Percentiles rank a stretch among this genome's conserved stretches.
Evolutionary conservation across 2,797 vertebrate species (phyloP).

Genomic region (Phrynocephalus forsythii): DNA sequence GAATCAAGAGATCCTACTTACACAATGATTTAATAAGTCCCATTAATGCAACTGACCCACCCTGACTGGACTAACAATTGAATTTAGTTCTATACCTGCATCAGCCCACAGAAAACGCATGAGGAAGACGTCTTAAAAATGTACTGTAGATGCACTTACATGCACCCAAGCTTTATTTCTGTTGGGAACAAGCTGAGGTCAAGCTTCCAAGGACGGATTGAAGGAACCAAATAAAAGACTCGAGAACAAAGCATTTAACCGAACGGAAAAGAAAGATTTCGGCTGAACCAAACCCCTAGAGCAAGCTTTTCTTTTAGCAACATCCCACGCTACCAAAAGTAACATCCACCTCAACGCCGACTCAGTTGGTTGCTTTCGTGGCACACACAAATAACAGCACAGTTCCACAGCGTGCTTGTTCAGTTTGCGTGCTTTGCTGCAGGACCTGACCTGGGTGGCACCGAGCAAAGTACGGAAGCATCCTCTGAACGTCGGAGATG

Average conservation of each 20-base stretch:
- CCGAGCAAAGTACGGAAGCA: neutral
- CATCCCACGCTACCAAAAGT: neutral
- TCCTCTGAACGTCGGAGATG: rapidly evolving
- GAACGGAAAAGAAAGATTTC: neutral
- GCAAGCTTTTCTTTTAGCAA: neutral
- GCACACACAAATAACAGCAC: neutral
- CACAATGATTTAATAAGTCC: too few relatives aligned
- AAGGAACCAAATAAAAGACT: neutral
- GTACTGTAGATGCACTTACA: neutral
- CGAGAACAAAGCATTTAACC: neutral
- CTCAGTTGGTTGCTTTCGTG: neutral
- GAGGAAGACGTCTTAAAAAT: neutral
- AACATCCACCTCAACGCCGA: too few relatives aligned
- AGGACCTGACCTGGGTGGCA: neutral
- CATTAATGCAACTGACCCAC: too few relatives aligned
- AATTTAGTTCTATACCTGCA: too few relatives aligned
- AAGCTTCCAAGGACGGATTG: neutral
- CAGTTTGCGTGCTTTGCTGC: rapidly evolving
- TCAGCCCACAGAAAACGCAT: neutral
- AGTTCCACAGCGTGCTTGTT: neutral
- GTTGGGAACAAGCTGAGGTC: neutral
- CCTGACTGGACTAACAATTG: too few relatives aligned
- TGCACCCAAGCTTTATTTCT: neutral
- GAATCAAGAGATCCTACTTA: too few relatives aligned
- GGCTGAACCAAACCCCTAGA: neutral